These are phyloP conservation scores for Vanessa tameamea DNA, from an alignment of 1,140 invertebrate species.

Conservation along the genomic window DNA sequence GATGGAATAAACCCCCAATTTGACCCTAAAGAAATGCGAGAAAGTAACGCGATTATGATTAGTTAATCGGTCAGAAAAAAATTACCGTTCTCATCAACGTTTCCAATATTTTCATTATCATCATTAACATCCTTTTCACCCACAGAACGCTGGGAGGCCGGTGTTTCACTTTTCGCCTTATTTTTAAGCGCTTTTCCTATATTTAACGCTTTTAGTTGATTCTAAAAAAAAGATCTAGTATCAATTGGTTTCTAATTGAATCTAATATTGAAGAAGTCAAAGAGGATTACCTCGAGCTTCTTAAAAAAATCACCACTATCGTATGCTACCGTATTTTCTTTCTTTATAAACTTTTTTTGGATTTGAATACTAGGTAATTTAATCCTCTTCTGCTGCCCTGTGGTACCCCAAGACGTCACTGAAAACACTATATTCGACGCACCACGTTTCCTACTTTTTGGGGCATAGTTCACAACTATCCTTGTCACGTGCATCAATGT, in stretches of 20 bases:
- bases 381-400: conserved; percentile 57
- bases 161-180: conserved; percentile 53
- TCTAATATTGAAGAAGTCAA: conserved; percentile 3
- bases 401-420: conserved; percentile 56
- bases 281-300: conserved; percentile 67
- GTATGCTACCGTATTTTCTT: conserved; percentile 48
- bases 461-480: conserved; percentile 63
- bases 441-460: conserved; percentile 59
- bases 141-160: conserved; percentile 60
- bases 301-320: conserved; percentile 71
- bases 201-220: conserved; percentile 74
- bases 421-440: conserved; percentile 62
- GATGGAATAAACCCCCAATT: too few relatives aligned
- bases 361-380: conserved; percentile 57
- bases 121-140: conserved; percentile 61
- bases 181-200: conserved; percentile 57
- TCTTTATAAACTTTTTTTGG: conserved; percentile 49
- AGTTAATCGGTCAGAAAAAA: too few relatives aligned
- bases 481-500: conserved; percentile 60
- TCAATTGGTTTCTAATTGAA: too few relatives aligned
- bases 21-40: too few relatives aligned
- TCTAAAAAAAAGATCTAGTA: conserved; percentile 49
- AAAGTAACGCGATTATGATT: too few relatives aligned
- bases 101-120: conserved; percentile 46
- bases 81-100: conserved; percentile 51